phyloP scores from a whole-genome alignment of 1,140 invertebrate species.

The Ceratina calcarata region DNA sequence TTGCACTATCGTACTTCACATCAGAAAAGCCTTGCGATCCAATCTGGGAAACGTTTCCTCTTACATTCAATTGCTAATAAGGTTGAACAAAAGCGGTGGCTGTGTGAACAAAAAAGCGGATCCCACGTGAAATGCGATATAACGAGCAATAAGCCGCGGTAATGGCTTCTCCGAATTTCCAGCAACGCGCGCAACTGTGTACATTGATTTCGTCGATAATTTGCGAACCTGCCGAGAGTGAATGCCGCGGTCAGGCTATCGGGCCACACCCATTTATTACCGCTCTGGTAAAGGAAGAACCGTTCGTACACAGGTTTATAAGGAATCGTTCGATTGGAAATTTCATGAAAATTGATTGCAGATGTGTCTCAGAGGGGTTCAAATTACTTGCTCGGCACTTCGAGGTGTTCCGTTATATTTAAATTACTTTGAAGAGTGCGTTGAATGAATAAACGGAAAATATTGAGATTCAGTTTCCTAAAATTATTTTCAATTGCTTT shows the following conservation, averaged over 20 bases:
- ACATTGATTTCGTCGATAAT: constrained; percentile 45
- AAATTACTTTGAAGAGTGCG: no score
- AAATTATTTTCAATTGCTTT: no score
- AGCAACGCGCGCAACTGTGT: constrained; percentile 29
- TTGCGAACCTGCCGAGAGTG: background rate
- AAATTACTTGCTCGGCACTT: background rate
- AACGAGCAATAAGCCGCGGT: constrained; percentile 35
- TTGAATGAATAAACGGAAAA: no score
- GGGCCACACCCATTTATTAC: constrained; percentile 47
- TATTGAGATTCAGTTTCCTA: no score
- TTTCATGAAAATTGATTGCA: background rate
- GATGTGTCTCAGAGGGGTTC: background rate
- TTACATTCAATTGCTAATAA: constrained; percentile 43
- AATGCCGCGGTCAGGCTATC: constrained; percentile 23
- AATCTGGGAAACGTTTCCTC: constrained; percentile 16
- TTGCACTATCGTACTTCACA: background rate
- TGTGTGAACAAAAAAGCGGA: background rate
- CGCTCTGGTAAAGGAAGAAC: background rate
- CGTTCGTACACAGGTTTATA: background rate
- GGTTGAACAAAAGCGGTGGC: background rate
- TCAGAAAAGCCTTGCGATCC: constrained; percentile 4
- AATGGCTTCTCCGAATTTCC: constrained; percentile 27
- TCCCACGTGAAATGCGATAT: constrained; percentile 23
- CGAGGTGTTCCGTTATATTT: no score
- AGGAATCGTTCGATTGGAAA: background rate